These are phyloP conservation scores for Calycopis cecrops DNA, from an alignment of 1,140 invertebrate species.

Conservation along the genomic window DNA sequence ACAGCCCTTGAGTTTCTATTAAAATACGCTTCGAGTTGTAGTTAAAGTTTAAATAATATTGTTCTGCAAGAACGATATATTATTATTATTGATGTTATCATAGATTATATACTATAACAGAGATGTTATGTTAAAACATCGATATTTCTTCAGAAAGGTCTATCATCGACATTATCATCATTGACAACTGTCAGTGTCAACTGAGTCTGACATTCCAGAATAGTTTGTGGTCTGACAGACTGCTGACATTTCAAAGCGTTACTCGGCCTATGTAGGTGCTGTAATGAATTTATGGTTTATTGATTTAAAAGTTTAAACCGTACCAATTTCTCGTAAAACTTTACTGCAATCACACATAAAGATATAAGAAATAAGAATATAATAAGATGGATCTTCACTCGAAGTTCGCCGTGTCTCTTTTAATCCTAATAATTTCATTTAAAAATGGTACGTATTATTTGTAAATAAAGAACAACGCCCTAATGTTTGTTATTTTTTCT, in stretches of 20 bases:
- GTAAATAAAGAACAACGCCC: constrained; percentile 34
- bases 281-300: too few relatives aligned
- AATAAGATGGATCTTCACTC: constrained; percentile 2
- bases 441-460: constrained; percentile 20
- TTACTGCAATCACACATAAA: background rate
- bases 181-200: too few relatives aligned
- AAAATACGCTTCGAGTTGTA: too few relatives aligned
- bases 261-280: background rate
- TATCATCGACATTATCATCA: too few relatives aligned
- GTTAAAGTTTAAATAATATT: too few relatives aligned
- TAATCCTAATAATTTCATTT: constrained; percentile 15
- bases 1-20: too few relatives aligned
- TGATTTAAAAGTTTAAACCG: background rate
- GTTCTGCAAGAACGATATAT: too few relatives aligned
- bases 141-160: too few relatives aligned
- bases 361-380: background rate
- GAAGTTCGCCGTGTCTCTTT: constrained; percentile 13
- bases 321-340: background rate
- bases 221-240: background rate
- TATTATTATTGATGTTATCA: too few relatives aligned
- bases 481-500: constrained; percentile 27
- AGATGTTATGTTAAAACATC: too few relatives aligned
- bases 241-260: background rate
- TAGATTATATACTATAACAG: too few relatives aligned
- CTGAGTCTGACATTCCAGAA: background rate